Base-by-base conservation (phyloP, 2,797 vertebrate genomes). In the Xenentodon cancila region DNA sequence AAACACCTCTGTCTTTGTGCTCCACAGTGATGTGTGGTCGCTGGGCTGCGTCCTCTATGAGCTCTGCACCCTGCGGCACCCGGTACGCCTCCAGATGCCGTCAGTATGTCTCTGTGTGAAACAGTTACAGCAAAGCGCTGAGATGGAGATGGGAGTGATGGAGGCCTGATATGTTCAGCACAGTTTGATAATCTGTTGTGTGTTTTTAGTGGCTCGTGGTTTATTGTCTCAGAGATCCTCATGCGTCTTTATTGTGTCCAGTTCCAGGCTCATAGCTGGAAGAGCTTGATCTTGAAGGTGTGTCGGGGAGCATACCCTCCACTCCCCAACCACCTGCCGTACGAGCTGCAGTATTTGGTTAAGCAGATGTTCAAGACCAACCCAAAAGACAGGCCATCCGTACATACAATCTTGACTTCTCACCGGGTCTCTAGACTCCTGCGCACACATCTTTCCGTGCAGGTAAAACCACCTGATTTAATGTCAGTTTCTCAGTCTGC, bases 191-290 rank as follows among this genome's bases (percentile, higher is more conserved):
- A 73, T 25, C 47, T 16, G 49, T 44, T 53, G 77, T 73, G 66
- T 80, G 40, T 65, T 77, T 72, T 78, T 21, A 27, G 13, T 56
- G 48, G 48, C 49, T 68, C 43, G 9, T 44, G 27, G 42, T 71
- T 73, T 66, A 40, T 75, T 56, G 19, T 66, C 55, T 51, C 22
- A 9, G 9, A 25, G 19, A 19, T 21, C 37, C 51, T 82, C 48
- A 63, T 30, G 0, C 42, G 34, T 59, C 22, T 2, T 16, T 81
- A 79, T 60, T 58, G 62, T 80, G 68, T 88, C 64, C 79, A 98
- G 97, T 99, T 98, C 87, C 95, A 98, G 91, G 95, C 96, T 3
- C 85, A 84, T 7, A 97, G 96, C 88, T 98, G 96, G 97, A 99
- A 96, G 88, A 94, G 89, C 78, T 93, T 99, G 66, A 97, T 98